phyloP scores from a whole-genome alignment of 1,140 invertebrate species.

The Campoletis sonorensis region DNA sequence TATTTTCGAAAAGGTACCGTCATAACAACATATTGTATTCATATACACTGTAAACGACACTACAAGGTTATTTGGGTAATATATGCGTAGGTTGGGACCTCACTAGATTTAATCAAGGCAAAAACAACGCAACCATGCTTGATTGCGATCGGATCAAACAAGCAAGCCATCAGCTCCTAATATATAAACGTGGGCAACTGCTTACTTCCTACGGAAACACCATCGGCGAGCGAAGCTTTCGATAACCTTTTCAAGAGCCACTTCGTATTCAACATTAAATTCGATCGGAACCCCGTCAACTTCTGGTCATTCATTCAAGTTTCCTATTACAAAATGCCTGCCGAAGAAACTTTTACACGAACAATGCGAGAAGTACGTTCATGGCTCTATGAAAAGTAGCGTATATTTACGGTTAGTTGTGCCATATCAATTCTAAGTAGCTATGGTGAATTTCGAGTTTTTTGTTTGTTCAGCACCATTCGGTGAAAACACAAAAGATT shows the following conservation, averaged over 20 bases:
- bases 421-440: too few species aligned
- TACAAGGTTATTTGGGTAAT: neutral
- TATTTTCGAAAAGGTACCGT: conserved; percentile 14
- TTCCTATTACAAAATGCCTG: conserved; percentile 37
- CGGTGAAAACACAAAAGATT: too few species aligned
- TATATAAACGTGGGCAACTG: conserved; percentile 32
- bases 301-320: conserved; percentile 39
- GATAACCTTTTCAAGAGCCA: conserved; percentile 39
- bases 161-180: conserved; percentile 31
- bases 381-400: conserved; percentile 15
- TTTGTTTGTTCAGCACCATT: too few species aligned
- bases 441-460: too few species aligned
- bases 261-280: conserved; percentile 39
- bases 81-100: neutral
- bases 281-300: conserved; percentile 9
- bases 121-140: conserved; percentile 33
- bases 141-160: conserved; percentile 40
- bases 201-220: conserved; percentile 34
- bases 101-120: neutral
- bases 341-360: neutral
- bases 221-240: conserved; percentile 25
- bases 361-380: conserved; percentile 43
- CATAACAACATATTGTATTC: too few species aligned
- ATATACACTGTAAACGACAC: too few species aligned
- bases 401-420: too few species aligned